These are phyloP conservation scores for Ganaspis brasiliensis DNA, from an alignment of 2,888 invertebrate species.

Conservation along the genomic window DNA sequence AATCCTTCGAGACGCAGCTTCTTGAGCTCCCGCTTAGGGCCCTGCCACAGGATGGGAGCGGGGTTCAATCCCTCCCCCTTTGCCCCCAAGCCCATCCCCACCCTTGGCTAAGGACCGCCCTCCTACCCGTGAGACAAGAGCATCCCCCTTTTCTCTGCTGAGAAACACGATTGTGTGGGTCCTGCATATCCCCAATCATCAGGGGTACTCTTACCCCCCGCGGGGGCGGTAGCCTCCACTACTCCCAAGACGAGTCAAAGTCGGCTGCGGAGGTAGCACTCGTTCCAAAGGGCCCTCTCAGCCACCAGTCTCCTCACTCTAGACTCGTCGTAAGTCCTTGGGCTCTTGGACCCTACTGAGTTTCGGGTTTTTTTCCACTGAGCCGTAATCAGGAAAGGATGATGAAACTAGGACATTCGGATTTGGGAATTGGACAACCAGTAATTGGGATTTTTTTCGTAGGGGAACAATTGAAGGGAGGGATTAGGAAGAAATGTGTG, in stretches of 20 bases:
- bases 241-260: conserved; percentile 64
- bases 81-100: conserved; percentile 61
- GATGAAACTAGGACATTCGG: too few species aligned
- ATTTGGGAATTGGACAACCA: too few species aligned
- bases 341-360: neutral
- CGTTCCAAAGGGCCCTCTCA: conserved; percentile 44
- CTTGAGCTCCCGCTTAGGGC: conserved; percentile 73
- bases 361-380: neutral
- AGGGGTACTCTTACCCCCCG: conserved; percentile 67
- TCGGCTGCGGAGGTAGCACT: conserved; percentile 60
- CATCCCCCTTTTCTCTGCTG: conserved; percentile 72
- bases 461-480: too few species aligned
- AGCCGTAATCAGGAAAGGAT: too few species aligned
- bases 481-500: too few species aligned
- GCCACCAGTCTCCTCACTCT: too few species aligned
- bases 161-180: conserved; percentile 45
- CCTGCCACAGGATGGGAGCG: conserved; percentile 51
- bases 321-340: neutral
- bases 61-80: conserved; percentile 57
- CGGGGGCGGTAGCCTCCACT: conserved; percentile 74
- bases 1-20: conserved; percentile 77
- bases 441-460: too few species aligned
- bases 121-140: conserved; percentile 68
- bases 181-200: conserved; percentile 23
- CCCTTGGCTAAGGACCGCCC: conserved; percentile 68